These are phyloP conservation scores for Balanococcus diminutus DNA, from an alignment of 2,888 invertebrate genomes.

Conservation along the genomic window DNA sequence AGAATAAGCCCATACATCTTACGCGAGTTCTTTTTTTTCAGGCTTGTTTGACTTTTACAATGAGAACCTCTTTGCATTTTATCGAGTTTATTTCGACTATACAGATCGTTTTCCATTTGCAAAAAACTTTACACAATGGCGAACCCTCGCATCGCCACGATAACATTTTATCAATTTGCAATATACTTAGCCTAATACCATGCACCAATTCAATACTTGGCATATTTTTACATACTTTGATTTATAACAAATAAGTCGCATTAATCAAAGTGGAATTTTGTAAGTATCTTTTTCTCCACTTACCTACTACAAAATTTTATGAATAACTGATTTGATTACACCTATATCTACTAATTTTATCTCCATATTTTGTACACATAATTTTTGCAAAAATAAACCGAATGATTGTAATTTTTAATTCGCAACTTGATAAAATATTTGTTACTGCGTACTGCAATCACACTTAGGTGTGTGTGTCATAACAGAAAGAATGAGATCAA, in stretches of 20 bases:
- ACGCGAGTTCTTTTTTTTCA: conserved; percentile 7
- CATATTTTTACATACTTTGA: background rate
- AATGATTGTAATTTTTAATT: too few relatives aligned
- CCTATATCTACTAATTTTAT: too few relatives aligned
- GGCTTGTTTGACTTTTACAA: conserved; percentile 34
- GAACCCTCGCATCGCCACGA: background rate
- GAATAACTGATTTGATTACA: too few relatives aligned
- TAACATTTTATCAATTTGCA: conserved; percentile 11
- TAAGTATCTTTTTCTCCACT: too few relatives aligned
- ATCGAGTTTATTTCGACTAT: conserved; percentile 8
- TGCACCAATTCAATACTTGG: background rate
- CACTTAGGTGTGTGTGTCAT: too few relatives aligned
- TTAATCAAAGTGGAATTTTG: background rate
- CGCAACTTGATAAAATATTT: too few relatives aligned
- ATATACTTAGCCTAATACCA: background rate
- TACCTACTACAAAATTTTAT: too few relatives aligned
- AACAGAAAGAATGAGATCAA: background rate
- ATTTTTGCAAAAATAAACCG: too few relatives aligned
- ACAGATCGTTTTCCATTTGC: conserved; percentile 32
- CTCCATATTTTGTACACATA: too few relatives aligned
- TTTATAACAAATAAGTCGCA: background rate
- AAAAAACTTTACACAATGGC: conserved; percentile 20
- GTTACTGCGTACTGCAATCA: too few relatives aligned
- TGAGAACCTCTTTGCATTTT: conserved; percentile 28
- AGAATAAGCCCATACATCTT: conserved; percentile 33